Base-by-base conservation (phyloP, 1,140 invertebrate genomes). In the Yoshiicerus persimilis region DNA sequence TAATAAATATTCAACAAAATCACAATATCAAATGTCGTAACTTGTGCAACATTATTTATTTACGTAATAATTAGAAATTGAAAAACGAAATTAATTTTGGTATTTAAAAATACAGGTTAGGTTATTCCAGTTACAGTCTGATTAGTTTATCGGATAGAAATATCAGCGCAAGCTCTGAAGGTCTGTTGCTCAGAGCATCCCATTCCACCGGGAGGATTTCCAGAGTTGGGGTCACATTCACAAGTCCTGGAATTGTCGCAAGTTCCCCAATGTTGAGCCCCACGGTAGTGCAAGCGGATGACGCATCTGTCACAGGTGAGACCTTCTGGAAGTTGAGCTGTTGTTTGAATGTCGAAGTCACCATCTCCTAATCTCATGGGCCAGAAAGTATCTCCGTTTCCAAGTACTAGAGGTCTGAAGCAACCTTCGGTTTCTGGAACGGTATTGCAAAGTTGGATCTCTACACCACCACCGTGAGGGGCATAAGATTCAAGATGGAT, bases 181-280 rank as follows among this genome's bases (percentile, higher is more conserved):
- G 88, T 88, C 39, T 88, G 88, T 84, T 88, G 88, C 30, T 86
- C 88, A 8, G 66, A 77, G 30, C 88, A 88, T n/a, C 88, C 88
- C 88, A 80, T 80, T n/a, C 75, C 88, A 80, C 86, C 86, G 0
- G 86, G 84, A 62, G 85, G 88, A 62, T 86, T 89, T 47, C 88
- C 86, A 27, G 88, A 88, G 56, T 86, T 84, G 2, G 88, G 86
- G 38, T 87, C 86, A 25, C 88, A 89, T 13, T 89, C 88, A 27
- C 88, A 80, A 2, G 75, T 80, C 16, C n/a, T 80, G 13, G 75
- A 89, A n/a, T 2, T 85, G 9, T 89, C 88, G 30, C 88, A 89
- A 77, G 13, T 86, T 86, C 88, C 88, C 88, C 88, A 89, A 36
- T 89, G 30, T 39, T 89, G 88, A 62, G 86, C 88, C 10, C 88